Conservation (phyloP, 2,888 invertebrate species). For the Rotaria sp. region DNA sequence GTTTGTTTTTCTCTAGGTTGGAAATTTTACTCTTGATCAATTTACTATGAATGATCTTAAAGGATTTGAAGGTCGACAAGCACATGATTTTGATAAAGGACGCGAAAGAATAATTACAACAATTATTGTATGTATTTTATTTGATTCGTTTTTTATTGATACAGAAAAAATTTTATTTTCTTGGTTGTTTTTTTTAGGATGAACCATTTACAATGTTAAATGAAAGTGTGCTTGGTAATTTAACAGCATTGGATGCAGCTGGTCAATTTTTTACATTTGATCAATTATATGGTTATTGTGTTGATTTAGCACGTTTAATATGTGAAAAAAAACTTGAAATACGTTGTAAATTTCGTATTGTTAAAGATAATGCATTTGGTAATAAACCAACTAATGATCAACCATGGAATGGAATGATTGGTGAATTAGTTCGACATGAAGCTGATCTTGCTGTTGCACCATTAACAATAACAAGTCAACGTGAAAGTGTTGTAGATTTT, state of each 20-base stretch:
- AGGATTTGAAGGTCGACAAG: slow-evolving; percentile 10
- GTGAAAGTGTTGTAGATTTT: slow-evolving; percentile 89
- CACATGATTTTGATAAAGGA: slow-evolving; percentile 27
- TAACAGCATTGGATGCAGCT: background rate
- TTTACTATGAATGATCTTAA: slow-evolving; percentile 28
- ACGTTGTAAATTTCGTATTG: slow-evolving; percentile 35
- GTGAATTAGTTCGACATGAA: slow-evolving; percentile 63
- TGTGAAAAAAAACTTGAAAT: slow-evolving; percentile 26
- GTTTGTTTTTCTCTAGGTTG: background rate
- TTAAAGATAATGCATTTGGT: slow-evolving; percentile 39
- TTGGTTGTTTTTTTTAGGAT: slow-evolving; percentile 25
- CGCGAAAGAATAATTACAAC: background rate
- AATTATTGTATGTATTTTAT: background rate
- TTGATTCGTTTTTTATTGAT: background rate
- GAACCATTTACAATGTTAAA: slow-evolving; percentile 40
- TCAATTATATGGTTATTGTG: slow-evolving; percentile 79
- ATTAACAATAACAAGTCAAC: slow-evolving; percentile 81
- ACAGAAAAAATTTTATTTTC: background rate
- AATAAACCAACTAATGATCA: slow-evolving; percentile 28
- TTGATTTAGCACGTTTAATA: slow-evolving; percentile 66
- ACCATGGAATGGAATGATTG: slow-evolving; percentile 38
- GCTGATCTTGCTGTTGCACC: slow-evolving; percentile 90
- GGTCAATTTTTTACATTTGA: slow-evolving; percentile 58
- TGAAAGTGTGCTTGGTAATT: background rate
- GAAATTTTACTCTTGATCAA: background rate